These are phyloP conservation scores for Acanthornis magna DNA, from an alignment of 2,797 vertebrate species.

Conservation along the genomic window DNA sequence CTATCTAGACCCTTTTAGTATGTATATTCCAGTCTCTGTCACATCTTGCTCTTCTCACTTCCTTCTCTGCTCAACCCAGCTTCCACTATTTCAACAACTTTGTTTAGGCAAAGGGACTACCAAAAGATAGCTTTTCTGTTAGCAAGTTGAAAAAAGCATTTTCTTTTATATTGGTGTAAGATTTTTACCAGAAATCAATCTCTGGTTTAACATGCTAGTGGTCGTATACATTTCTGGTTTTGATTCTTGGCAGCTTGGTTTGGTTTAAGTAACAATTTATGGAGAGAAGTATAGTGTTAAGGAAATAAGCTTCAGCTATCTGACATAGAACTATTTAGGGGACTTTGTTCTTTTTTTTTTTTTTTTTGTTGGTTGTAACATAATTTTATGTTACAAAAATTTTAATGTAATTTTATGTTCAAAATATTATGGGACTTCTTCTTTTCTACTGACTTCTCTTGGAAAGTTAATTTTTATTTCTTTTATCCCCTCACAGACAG, in stretches of 20 bases:
- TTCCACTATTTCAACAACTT: constrained; percentile 25
- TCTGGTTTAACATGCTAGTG: not conserved
- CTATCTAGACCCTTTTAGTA: not conserved
- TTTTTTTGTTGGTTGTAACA: not conserved
- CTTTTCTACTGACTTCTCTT: not conserved
- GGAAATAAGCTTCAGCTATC: not conserved
- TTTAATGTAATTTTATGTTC: too few relatives aligned
- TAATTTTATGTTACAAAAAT: too few relatives aligned
- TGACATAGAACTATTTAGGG: not conserved
- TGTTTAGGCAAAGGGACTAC: not conserved
- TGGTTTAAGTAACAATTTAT: not conserved
- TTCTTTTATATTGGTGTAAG: not conserved
- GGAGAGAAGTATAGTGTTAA: not conserved
- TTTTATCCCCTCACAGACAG: not conserved
- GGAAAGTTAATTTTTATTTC: not conserved
- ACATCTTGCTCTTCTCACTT: constrained; percentile 8
- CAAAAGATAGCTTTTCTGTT: not conserved
- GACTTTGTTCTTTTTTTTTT: not conserved
- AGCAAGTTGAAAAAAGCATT: not conserved
- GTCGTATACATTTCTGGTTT: not conserved
- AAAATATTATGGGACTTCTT: not conserved
- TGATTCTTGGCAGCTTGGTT: not conserved
- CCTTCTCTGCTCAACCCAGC: not conserved
- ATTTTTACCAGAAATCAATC: not conserved
- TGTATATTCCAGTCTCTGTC: not conserved